Evolutionary conservation across 2,888 invertebrate species (phyloP).

Genomic region (Melanophora roralis): DNA sequence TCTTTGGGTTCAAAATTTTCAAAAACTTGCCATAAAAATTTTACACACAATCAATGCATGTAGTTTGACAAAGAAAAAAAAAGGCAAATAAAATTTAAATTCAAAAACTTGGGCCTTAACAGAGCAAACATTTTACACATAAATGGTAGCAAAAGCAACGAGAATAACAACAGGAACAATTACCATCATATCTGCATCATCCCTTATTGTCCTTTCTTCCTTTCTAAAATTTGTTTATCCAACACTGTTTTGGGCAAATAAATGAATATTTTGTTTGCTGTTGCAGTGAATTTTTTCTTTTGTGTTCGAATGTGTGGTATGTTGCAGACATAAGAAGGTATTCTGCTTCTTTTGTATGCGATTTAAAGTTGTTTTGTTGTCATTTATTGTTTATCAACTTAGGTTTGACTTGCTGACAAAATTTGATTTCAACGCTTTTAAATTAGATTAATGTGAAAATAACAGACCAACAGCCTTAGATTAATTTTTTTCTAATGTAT

Average conservation of each 20-base stretch:
- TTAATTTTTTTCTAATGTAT: neutral
- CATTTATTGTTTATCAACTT: conserved; percentile 62
- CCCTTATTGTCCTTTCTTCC: conserved; percentile 38
- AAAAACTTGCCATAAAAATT: conserved; percentile 56
- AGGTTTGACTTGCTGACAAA: conserved; percentile 68
- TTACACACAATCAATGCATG: conserved; percentile 55
- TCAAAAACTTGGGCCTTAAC: conserved; percentile 32
- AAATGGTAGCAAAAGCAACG: neutral
- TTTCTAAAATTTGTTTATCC: conserved; percentile 28
- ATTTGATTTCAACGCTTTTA: conserved; percentile 77
- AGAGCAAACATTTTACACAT: neutral
- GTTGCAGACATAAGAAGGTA: conserved; percentile 21
- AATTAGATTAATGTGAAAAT: conserved; percentile 76
- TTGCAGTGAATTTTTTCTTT: conserved; percentile 11
- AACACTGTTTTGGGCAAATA: conserved; percentile 59
- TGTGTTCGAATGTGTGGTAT: neutral
- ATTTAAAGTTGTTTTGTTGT: conserved; percentile 24
- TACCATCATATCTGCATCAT: conserved; percentile 43
- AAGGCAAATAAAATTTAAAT: conserved; percentile 66
- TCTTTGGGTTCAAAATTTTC: conserved; percentile 71
- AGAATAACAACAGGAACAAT: neutral
- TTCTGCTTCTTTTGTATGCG: conserved; percentile 37
- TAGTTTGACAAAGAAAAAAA: conserved; percentile 7
- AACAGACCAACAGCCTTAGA: conserved; percentile 54
- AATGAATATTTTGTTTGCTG: conserved; percentile 9